Evolutionary conservation across 2,113 vertebrate species (phyloP).

Genomic region (Rhagologus leucostigma): DNA sequence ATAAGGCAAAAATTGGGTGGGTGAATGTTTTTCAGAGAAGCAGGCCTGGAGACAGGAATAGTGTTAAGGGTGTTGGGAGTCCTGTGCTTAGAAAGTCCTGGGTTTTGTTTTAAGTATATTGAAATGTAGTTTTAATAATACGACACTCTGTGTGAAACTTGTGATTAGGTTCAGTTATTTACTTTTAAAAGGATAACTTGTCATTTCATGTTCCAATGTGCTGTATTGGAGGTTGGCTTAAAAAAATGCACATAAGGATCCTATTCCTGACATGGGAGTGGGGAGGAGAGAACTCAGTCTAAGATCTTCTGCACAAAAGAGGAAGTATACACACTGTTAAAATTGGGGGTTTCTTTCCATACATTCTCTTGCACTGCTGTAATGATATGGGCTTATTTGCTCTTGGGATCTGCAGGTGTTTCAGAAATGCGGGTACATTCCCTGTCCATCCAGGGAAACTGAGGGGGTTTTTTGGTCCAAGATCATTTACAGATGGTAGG

Average conservation of each 20-base stretch:
- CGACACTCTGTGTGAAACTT: not conserved
- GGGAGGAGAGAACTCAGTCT: not conserved
- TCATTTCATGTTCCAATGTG: not conserved
- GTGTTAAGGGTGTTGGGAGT: not conserved
- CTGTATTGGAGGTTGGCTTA: not conserved
- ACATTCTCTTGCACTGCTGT: not conserved
- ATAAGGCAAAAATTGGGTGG: constrained; percentile 27
- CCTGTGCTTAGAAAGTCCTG: not conserved
- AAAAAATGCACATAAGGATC: not conserved
- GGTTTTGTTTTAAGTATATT: not conserved
- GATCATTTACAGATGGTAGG: not conserved
- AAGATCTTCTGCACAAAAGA: not conserved
- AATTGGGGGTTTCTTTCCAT: not conserved
- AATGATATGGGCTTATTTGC: not conserved
- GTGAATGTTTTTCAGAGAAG: constrained; percentile 19
- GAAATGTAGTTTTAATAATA: not conserved
- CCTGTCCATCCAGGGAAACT: not conserved
- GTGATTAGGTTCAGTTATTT: not conserved
- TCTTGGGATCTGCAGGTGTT: not conserved
- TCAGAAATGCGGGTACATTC: not conserved
- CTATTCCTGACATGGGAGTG: not conserved
- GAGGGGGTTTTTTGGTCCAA: not conserved
- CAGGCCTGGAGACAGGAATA: not conserved
- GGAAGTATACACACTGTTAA: not conserved
- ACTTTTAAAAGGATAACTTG: not conserved